A percentile compares a stretch with the other conserved stretches of the same genome.
Conservation (phyloP, 2,113 vertebrate species). For the Prunella fulvescens region DNA sequence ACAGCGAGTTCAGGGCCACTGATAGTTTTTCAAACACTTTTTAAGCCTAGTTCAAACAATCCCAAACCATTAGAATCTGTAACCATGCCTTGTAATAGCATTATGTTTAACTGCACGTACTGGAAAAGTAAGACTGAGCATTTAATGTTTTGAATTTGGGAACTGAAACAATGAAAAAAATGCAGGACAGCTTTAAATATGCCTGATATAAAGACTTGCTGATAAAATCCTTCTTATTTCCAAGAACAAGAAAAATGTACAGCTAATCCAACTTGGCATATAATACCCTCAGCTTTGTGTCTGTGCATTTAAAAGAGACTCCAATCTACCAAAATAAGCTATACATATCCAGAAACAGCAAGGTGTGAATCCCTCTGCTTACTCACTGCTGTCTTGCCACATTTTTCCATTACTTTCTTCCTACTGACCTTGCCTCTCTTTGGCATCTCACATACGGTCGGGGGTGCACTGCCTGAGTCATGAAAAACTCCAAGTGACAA, state of each 20-base stretch:
- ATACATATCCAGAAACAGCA: neutral
- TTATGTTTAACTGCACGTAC: neutral
- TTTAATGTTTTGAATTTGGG: neutral
- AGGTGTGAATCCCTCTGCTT: neutral
- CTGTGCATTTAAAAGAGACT: neutral
- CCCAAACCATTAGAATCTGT: neutral
- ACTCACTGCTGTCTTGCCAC: neutral
- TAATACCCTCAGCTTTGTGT: neutral
- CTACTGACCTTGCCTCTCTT: neutral
- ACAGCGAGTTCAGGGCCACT: neutral
- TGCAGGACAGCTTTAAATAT: neutral
- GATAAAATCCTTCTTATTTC: neutral
- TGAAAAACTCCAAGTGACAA: neutral
- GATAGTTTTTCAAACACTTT: neutral
- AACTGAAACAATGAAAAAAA: neutral
- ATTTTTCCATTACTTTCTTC: neutral
- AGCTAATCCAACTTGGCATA: neutral
- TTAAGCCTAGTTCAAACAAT: neutral
- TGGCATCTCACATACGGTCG: accelerated
- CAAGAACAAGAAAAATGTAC: neutral
- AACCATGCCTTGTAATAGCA: neutral
- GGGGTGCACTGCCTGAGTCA: neutral
- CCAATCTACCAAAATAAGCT: neutral
- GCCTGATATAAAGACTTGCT: neutral
- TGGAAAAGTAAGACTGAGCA: neutral